Percentiles rank a stretch among this genome's conserved stretches.
Evolutionary conservation across 2,797 vertebrate species (phyloP).

Genomic region (Sparidentex hasta): DNA sequence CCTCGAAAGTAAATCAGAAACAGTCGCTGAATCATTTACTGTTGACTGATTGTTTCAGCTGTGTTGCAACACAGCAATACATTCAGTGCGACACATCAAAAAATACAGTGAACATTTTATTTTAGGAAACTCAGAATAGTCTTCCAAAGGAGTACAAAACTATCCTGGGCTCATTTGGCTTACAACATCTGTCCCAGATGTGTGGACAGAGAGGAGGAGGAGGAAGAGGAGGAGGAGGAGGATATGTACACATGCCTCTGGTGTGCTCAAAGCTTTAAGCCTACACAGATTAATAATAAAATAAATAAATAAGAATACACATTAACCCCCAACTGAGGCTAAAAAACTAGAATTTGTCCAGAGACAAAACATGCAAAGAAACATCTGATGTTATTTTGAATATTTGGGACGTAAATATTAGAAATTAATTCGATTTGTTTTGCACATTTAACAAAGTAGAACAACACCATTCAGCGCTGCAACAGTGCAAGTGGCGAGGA

Average conservation of each 20-base stretch:
- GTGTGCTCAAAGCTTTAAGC: constrained; percentile 54
- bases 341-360: neutral
- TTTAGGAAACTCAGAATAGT: neutral
- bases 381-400: neutral
- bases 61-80: neutral
- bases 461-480: neutral
- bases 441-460: neutral
- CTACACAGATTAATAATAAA: constrained; percentile 57
- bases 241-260: constrained; percentile 49
- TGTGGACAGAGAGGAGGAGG: constrained; percentile 34
- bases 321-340: constrained; percentile 22
- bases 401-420: neutral
- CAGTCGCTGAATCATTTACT: neutral
- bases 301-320: neutral
- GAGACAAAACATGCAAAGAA: neutral
- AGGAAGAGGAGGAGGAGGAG: constrained; percentile 15
- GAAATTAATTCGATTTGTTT: too few relatives aligned
- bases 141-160: constrained; percentile 26
- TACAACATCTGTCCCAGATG: constrained; percentile 80
- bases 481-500: constrained; percentile 16
- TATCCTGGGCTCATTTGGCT: constrained; percentile 55
- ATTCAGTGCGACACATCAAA: constrained; percentile 2
- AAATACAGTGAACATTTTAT: neutral
- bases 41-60: neutral
- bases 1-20: constrained; percentile 2